Evolutionary conservation across 1,140 invertebrate genomes (phyloP), one percentile per base, ranked within the genome.

Genomic region (Pachypsylla venusta): DNA sequence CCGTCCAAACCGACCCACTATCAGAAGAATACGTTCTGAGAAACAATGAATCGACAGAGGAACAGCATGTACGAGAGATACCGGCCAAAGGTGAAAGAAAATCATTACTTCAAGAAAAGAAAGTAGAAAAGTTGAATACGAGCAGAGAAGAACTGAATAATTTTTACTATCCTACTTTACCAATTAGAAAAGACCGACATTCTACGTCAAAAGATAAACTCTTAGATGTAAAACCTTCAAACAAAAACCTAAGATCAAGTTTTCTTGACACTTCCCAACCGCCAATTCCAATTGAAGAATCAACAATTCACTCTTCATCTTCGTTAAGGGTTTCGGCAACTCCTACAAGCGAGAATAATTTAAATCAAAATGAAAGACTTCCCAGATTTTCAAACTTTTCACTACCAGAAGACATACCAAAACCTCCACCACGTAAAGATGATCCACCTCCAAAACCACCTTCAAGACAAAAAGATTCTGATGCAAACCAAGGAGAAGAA

Each of bases 1-100:
- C 83, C 1, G 87, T 84, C 0, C 87, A 89, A 71, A 89, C 86
- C 0, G 86, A 89, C 70, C 83, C 85, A 0, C 65, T 88, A 20
- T 83, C 85, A 0, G 84, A 87, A 66, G 84, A 86, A 65, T 76
- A 85, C 60, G 75, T 83, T 24, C 84, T 79, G 54, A 48, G n/a
- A 19, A 48, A 48, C 22, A 48, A 5, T 48, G 42, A 48, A 19
- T 4, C 5, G 4, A n/a, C 4, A 10, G 42, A 7, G 16, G n/a
- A 71, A 58, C 69, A 70, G 66, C 67, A 68, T 55, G 62, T 70
- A 16, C 70, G 70, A 4, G 67, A 70, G 42, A 66, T 68, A 0
- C 28, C 54, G 4, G 1, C 26, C 16, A 30, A 60, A 25, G 63
- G 70, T 16, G 60, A 64, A 48, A 59, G 63, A 2, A 70, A 67